Conservation (phyloP, 1,140 invertebrate species). For the Colletes gigas region DNA sequence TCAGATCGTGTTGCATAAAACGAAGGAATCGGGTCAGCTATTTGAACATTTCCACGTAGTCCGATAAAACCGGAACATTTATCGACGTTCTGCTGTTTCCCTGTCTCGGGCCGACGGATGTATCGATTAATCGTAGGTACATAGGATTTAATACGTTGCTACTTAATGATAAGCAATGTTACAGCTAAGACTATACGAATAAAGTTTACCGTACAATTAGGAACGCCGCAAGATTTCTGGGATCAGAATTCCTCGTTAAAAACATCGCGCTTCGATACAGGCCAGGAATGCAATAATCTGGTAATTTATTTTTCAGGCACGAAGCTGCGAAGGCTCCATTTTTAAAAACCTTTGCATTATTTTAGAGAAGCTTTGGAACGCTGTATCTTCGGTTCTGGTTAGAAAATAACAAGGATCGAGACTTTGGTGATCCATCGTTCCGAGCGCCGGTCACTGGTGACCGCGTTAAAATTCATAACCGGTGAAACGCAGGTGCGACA, state of each 20-base stretch:
- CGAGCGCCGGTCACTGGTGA: too few relatives aligned
- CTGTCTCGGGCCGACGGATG: too few relatives aligned
- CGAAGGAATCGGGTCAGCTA: conserved; percentile 1
- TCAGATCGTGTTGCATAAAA: conserved; percentile 9
- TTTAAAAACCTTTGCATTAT: too few relatives aligned
- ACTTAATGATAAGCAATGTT: not conserved
- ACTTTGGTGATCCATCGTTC: too few relatives aligned
- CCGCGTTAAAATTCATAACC: not conserved
- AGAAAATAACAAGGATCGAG: too few relatives aligned
- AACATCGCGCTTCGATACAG: too few relatives aligned
- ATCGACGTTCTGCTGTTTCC: not conserved
- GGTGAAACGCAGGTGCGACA: too few relatives aligned
- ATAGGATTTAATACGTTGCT: not conserved
- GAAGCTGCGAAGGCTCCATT: too few relatives aligned
- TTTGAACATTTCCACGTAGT: conserved; percentile 23
- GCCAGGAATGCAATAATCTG: too few relatives aligned
- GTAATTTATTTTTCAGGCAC: too few relatives aligned
- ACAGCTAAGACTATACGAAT: not conserved
- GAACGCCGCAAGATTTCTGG: not conserved
- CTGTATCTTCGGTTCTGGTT: too few relatives aligned
- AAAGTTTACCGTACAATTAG: not conserved
- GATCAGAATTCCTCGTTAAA: conserved; percentile 10
- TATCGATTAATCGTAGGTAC: conserved; percentile 16
- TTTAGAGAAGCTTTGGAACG: too few relatives aligned
- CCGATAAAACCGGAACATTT: not conserved